A percentile compares a stretch with the other conserved stretches of the same genome.
Evolutionary conservation across 1,140 invertebrate genomes (phyloP).

Genomic region (Hyphantria cunea): DNA sequence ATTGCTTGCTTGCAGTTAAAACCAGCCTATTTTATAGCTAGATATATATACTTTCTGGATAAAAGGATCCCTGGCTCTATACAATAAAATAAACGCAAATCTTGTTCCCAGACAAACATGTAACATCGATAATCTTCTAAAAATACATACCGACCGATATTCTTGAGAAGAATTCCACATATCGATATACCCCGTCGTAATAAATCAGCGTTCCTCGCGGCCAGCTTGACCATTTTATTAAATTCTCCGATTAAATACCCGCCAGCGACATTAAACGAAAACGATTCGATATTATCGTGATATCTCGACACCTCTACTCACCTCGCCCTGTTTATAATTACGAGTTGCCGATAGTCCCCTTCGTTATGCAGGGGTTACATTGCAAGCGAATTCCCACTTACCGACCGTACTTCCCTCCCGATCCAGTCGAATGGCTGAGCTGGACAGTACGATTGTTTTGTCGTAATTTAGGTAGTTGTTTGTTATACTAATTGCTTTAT

Average conservation of each 20-base stretch:
- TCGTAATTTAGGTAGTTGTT: constrained; percentile 12
- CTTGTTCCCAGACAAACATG: constrained; percentile 1
- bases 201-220: constrained; percentile 53
- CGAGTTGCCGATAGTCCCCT: constrained; percentile 35
- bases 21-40: constrained; percentile 1
- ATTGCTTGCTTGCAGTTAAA: neutral
- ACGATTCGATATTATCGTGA: constrained; percentile 63
- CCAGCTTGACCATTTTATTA: constrained; percentile 62
- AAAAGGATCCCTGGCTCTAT: neutral
- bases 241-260: constrained; percentile 63
- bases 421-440: neutral
- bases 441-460: constrained; percentile 10
- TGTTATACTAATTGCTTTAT: constrained; percentile 15
- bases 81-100: constrained; percentile 8
- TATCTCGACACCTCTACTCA: constrained; percentile 57
- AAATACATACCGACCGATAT: constrained; percentile 27
- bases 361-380: constrained; percentile 11
- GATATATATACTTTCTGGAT: neutral
- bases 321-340: constrained; percentile 48
- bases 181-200: constrained; percentile 38
- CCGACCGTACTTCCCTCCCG: constrained; percentile 1
- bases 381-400: constrained; percentile 14
- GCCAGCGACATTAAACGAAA: constrained; percentile 47
- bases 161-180: constrained; percentile 19
- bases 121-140: constrained; percentile 18